phyloP scores from a whole-genome alignment of 2,888 invertebrate species.

The Tethea ocularis region DNA sequence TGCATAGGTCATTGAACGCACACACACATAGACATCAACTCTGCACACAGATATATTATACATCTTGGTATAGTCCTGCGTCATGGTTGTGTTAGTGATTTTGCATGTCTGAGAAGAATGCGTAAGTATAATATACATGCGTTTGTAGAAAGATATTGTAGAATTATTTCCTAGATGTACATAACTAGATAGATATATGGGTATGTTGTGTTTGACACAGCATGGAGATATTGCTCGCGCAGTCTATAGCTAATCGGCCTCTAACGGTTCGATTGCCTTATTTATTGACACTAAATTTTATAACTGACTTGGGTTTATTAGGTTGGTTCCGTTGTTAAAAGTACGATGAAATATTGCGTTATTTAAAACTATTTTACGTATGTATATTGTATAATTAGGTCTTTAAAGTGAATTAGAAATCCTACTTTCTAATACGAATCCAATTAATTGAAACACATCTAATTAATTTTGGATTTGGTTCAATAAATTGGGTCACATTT shows the following conservation, averaged over 20 bases:
- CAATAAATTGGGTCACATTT: neutral
- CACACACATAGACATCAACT: constrained; percentile 50
- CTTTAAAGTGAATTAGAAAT: constrained; percentile 11
- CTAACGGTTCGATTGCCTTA: constrained; percentile 68
- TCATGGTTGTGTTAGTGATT: constrained; percentile 68
- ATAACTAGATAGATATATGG: constrained; percentile 43
- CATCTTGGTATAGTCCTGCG: constrained; percentile 25
- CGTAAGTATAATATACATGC: constrained; percentile 72
- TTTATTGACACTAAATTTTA: constrained; percentile 77
- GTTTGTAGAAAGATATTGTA: constrained; percentile 79
- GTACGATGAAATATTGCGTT: constrained; percentile 50
- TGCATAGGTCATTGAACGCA: constrained; percentile 80
- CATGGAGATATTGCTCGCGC: constrained; percentile 49
- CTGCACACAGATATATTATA: constrained; percentile 42
- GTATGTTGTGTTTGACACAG: constrained; percentile 42
- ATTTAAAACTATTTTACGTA: constrained; percentile 30
- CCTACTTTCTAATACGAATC: neutral
- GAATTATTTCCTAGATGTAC: constrained; percentile 81
- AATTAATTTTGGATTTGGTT: neutral
- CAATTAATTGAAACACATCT: neutral
- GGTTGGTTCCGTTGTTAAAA: constrained; percentile 59
- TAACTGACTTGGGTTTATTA: constrained; percentile 66
- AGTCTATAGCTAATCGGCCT: constrained; percentile 50
- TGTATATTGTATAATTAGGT: constrained; percentile 28
- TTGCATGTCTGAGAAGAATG: constrained; percentile 83